Base-by-base conservation (phyloP, 2,797 vertebrate species). In the Balearica regulorum region DNA sequence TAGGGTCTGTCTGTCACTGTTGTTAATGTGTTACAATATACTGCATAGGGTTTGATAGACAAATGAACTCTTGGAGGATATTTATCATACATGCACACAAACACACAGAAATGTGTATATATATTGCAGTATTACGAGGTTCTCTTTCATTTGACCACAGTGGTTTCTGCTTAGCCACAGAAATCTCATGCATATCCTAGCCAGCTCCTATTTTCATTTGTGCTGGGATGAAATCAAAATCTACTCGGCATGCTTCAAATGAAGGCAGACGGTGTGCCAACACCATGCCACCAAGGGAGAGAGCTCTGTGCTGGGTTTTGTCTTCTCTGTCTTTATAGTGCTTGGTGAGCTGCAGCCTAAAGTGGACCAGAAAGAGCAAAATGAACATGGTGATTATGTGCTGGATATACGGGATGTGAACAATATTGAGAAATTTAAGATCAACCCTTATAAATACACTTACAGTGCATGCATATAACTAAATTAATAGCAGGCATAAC, bases 401-500 rank as follows among this genome's bases (percentile, higher is more conserved):
- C 92, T 94, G 89, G 37, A 55, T 78, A 58, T 77, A 17, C 46
- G 77, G 44, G 48, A 77, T 83, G 77, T 44, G 80, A 96, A 69
- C 16, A 83, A 18, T 78, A 83, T 2, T 80, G 70, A 91, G 92
- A 91, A 95, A 66, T 83, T 90, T 83, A 92, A 83, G 61, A 93
- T 61, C 88, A 89, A 5, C 65, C 54, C 71, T 66, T 91, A 85
- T 79, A 92, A 94, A 90, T 90, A 44, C 6, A 53, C 51, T 94
- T 91, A 92, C 33, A 95, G 68, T 84, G 35, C 90, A 54, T 54
- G 39, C 71, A 51, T 57, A 60, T 69, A 82, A 66, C 83, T 88
- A 93, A 93, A 95, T 96, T 94, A 93, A 96, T 96, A 94, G 93
- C 96, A 96, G 94, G 43, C 92, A 94, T 92, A 93, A 93, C 77